Percentiles rank a stretch among this genome's conserved stretches.
Conservation (phyloP, 2,113 vertebrate species). For the Peromyscus leucopus region DNA sequence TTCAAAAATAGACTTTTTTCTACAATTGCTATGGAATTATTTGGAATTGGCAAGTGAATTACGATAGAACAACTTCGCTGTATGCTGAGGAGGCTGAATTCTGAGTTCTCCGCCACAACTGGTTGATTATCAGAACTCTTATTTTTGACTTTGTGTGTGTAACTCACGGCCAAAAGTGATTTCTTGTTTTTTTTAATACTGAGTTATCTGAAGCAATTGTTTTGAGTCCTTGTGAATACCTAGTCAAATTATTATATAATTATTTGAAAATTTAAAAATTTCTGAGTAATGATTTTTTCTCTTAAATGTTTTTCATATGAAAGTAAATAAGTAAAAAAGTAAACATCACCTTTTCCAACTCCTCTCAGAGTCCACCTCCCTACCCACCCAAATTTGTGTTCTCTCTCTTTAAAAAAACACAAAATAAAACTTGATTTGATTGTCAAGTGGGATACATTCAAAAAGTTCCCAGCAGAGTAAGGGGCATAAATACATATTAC, state of each 20-base stretch:
- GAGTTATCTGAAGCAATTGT: conserved; percentile 65
- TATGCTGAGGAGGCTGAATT: conserved; percentile 72
- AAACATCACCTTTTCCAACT: not conserved
- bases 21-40: conserved; percentile 65
- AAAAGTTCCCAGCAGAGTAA: not conserved
- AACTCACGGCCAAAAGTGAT: conserved; percentile 36
- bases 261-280: not conserved
- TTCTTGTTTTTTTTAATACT: conserved; percentile 46
- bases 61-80: conserved; percentile 48
- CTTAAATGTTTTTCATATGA: not conserved
- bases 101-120: conserved; percentile 59
- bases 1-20: conserved; percentile 78
- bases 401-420: not conserved
- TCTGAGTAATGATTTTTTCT: not conserved
- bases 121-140: conserved; percentile 70
- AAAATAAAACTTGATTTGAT: not conserved
- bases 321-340: too few species aligned
- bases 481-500: not conserved
- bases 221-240: conserved; percentile 10
- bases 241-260: not conserved
- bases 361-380: not conserved
- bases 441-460: not conserved
- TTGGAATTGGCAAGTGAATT: conserved; percentile 68
- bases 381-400: not conserved
- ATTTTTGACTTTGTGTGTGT: conserved; percentile 49